Base-by-base conservation (phyloP, 2,797 vertebrate species). In the Oreochromis grahami region DNA sequence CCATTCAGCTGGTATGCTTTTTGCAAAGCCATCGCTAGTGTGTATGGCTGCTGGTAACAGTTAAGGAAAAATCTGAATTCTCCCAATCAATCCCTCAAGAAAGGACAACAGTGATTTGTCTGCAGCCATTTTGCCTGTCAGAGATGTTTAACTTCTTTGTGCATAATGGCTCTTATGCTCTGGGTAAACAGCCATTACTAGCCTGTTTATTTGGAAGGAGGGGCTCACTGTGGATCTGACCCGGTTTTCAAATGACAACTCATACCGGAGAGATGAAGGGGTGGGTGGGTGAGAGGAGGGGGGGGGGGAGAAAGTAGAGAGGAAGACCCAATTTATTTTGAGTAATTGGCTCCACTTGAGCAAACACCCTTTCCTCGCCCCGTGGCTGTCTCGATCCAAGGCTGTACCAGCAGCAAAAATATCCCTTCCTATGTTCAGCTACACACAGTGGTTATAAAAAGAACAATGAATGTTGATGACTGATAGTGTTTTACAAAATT, bases 291-390 rank as follows among this genome's bases (percentile, higher is more conserved):
- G 21, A 21, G 21, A 8, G 17, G 53, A 12, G 38, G n/a, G 21
- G 13, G 15, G 11, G 24, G 53, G 19, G 77, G 19, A 78, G 15
- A 43, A 45, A 78, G 83, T 76, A 79, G 86, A 93, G 91, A 95
- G 95, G 95, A 96, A 95, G 92, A 96, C 94, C 92, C 94, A 95
- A 96, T 96, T 96, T 96, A 96, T 96, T 96, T 95, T 90, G 90
- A 94, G 94, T 96, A 96, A 96, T 96, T 97, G 96, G 95, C 96
- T 96, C 93, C 96, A 96, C 96, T 96, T 97, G 96, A 96, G 94
- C 93, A 96, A 96, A 96, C 95, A 96, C 89, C 87, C 84, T 85
- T 87, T 89, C 91, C 93, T 92, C 92, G 90, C 91, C 90, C 93
- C 91, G 88, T 94, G 93, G 93, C 92, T 91, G 83, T 87, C 91